A percentile compares a stretch with the other conserved stretches of the same genome.
Conservation (phyloP, 2,113 vertebrate genomes). For the Sakesphorus luctuosus region DNA sequence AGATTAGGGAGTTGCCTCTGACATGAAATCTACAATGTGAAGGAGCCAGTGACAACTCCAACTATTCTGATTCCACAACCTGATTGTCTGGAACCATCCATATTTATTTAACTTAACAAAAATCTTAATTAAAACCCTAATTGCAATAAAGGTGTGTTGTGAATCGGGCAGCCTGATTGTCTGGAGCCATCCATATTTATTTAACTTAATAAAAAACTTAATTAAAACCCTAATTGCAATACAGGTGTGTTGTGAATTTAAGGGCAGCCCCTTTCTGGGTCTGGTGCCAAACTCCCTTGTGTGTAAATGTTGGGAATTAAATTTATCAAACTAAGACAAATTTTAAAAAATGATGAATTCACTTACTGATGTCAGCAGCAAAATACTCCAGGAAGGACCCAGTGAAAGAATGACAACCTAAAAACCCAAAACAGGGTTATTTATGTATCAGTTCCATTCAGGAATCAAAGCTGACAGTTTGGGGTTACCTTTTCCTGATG, state of each 20-base stretch:
- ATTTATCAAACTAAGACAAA: background rate
- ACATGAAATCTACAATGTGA: fast-evolving
- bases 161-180: too few relatives aligned
- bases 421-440: background rate
- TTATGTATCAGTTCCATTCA: background rate
- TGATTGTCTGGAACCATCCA: background rate
- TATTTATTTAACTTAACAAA: background rate
- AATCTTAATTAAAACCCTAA: background rate
- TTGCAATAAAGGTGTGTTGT: too few relatives aligned
- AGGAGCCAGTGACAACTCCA: background rate
- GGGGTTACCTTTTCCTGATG: background rate
- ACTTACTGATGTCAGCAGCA: slow-evolving; percentile 91
- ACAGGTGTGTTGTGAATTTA: fast-evolving
- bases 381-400: slow-evolving; percentile 92
- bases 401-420: slow-evolving; percentile 88
- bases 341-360: fast-evolving
- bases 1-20: background rate
- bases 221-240: background rate
- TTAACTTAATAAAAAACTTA: background rate
- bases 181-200: background rate
- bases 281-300: background rate
- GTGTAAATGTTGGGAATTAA: fast-evolving
- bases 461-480: background rate
- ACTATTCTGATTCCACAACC: background rate
- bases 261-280: fast-evolving